Percentiles rank a stretch among this genome's conserved stretches.
phyloP scores from a whole-genome alignment of 2,113 vertebrate genomes.

The Sinosuthora webbiana region DNA sequence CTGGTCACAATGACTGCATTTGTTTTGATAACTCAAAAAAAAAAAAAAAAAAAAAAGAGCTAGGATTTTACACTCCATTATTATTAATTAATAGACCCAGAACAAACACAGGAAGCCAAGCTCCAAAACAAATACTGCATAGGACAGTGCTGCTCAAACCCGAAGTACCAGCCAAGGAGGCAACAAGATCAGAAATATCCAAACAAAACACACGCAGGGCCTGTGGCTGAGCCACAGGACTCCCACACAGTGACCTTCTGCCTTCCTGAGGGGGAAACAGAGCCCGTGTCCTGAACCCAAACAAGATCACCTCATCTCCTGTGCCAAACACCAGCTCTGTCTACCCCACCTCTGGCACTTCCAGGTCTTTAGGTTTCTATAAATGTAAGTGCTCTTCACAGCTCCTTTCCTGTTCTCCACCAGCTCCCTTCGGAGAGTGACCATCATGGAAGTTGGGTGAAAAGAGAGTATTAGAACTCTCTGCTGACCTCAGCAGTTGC shows the following conservation, averaged over 20 bases:
- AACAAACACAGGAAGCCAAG: conserved; percentile 1
- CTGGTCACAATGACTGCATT: neutral
- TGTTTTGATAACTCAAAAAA: neutral
- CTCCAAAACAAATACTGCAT: neutral
- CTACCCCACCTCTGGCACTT: neutral
- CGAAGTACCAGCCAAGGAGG: neutral
- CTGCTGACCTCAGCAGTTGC: neutral
- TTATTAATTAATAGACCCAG: neutral
- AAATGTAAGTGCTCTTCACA: neutral
- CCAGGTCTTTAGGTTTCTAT: neutral
- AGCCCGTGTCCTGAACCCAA: neutral
- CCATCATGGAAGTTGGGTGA: neutral
- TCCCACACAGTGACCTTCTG: neutral
- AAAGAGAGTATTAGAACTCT: neutral
- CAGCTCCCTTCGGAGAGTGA: neutral
- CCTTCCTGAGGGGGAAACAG: neutral
- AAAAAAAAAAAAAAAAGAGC: neutral
- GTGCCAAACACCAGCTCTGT: neutral
- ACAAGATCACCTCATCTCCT: neutral
- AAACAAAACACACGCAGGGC: neutral
- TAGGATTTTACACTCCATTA: neutral
- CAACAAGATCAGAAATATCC: conserved; percentile 17
- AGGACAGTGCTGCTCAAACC: neutral
- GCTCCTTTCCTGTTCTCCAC: neutral
- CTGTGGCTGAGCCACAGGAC: neutral